A percentile compares a stretch with the other conserved stretches of the same genome.
Evolutionary conservation across 53 echinoderm and acorn worm genomes (phyloP).

Genomic region (Hippasteria phrygiana): DNA sequence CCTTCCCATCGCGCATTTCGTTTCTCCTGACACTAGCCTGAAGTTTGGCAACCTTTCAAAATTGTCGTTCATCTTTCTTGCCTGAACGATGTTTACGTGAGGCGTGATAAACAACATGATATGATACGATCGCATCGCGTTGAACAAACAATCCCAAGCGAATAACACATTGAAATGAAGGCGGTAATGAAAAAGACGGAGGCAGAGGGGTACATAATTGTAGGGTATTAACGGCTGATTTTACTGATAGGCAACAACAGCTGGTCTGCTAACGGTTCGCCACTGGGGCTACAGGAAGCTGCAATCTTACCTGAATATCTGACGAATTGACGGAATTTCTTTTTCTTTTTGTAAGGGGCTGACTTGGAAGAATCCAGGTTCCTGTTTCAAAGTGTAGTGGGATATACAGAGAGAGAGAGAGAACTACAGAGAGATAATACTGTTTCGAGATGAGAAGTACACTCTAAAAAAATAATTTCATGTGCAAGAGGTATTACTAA

Average conservation of each 20-base stretch:
- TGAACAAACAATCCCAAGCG: neutral
- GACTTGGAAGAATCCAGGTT: neutral
- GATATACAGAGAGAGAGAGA: no score
- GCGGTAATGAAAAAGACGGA: neutral
- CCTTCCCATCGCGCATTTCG: no score
- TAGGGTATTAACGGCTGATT: neutral
- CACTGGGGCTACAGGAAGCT: neutral
- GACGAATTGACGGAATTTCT: neutral
- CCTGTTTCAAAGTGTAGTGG: no score
- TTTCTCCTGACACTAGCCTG: no score
- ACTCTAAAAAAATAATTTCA: no score
- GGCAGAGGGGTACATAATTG: neutral
- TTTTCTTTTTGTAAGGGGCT: neutral
- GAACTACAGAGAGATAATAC: no score
- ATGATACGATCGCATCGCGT: neutral
- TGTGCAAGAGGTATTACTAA: no score
- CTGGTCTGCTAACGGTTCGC: neutral
- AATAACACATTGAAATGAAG: no score
- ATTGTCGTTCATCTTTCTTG: neutral
- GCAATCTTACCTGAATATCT: neutral
- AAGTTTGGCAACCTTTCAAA: no score
- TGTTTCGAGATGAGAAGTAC: no score
- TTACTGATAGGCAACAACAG: slow-evolving; percentile 1
- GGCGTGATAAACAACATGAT: neutral
- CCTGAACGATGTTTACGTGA: neutral